Evolutionary conservation across 37 sponge, comb jelly and placozoan genomes (phyloP), one percentile per base, ranked within the genome.

Genomic region (Lycopodina hypogea): DNA sequence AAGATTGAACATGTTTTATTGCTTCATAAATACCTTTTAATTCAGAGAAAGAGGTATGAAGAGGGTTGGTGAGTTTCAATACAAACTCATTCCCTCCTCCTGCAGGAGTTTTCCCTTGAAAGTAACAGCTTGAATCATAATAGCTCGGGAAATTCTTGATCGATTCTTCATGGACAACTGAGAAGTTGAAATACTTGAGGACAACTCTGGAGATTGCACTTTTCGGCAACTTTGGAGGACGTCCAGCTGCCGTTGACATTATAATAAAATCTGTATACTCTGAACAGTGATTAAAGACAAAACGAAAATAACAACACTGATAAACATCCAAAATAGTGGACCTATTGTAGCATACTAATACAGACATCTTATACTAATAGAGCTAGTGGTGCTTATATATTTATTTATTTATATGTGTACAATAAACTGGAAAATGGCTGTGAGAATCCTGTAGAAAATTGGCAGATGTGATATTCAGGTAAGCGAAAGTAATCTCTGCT

Each of bases 51-150:
- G 57, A 57, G 38, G 42, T 45, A 26, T n/a, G 22, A 2, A 77
- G 50, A 26, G 76, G 61, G 21, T 76, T 76, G 40, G 12, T 7
- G n/a, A 76, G 18, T 42, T 76, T 76, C 19, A 76, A 56, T 14
- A 76, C 61, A 60, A 42, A 76, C 28, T 58, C 61, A n/a, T 24
- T 12, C 23, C 45, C n/a, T 17, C 24, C 70, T 70, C 26, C 45
- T 24, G 39, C n/a, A 3, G 23, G 3, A 42, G 3, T 14, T 1
- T 70, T 22, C 3, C 87, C 87, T 7, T 36, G 56, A 67, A 87
- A 87, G 69, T 76, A 81, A 39, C 63, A 87, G 50, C 81, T 87
- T 7, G 82, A 48, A 69, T 87, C 87, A 32, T 75, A 76, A 29
- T 87, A 87, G 38, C 87, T 87, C 0, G 55, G 56, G 19, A 87